Conservation (phyloP, 2,113 vertebrate species). For the Leucosticte australis region DNA sequence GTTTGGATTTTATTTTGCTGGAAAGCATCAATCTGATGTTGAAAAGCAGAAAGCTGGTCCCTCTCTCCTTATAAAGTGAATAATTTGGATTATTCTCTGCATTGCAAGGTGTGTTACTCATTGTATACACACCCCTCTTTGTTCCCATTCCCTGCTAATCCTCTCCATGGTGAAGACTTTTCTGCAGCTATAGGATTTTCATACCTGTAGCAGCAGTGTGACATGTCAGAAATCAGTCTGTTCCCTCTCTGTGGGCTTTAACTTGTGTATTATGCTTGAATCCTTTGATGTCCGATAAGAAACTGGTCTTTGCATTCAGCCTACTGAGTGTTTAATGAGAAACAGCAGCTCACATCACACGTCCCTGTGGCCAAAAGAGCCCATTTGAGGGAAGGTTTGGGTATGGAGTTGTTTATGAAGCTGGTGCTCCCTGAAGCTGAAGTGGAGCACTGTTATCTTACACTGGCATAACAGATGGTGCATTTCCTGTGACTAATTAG, state of each 20-base stretch:
- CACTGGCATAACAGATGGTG: neutral
- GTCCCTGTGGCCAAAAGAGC: neutral
- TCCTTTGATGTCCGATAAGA: neutral
- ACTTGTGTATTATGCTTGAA: neutral
- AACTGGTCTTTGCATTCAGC: neutral
- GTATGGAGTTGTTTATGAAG: fast-evolving
- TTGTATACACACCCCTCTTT: neutral
- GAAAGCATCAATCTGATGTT: neutral
- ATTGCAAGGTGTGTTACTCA: neutral
- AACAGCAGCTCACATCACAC: neutral
- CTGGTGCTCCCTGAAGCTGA: neutral
- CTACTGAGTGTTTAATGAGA: neutral
- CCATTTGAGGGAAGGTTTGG: neutral
- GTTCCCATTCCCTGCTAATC: neutral
- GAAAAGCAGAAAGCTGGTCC: neutral
- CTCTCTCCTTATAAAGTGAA: neutral
- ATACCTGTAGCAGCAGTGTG: neutral
- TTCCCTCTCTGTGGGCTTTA: neutral
- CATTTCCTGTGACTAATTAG: neutral
- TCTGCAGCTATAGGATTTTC: neutral
- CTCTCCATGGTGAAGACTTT: neutral
- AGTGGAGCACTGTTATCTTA: neutral
- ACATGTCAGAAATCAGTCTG: neutral
- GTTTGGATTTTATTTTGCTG: neutral
- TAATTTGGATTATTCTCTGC: neutral